Evolutionary conservation across 2,113 vertebrate genomes (phyloP).

Genomic region (Megaceryle maxima): DNA sequence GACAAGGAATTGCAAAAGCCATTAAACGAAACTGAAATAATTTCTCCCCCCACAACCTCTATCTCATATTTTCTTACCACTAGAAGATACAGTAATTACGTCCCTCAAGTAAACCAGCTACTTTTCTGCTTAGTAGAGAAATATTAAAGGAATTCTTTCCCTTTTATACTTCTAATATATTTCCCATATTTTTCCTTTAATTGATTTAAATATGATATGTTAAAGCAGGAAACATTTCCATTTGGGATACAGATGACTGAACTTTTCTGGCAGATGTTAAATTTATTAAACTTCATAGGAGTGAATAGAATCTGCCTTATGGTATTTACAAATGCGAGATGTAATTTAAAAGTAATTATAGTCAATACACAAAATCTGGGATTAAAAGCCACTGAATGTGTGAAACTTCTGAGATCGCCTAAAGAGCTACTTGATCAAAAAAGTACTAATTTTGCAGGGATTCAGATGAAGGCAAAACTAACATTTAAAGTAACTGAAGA

Average conservation of each 20-base stretch:
- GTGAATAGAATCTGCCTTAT: not conserved
- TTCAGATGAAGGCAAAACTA: not conserved
- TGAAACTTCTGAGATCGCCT: slow-evolving; percentile 26
- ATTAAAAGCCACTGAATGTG: slow-evolving; percentile 11
- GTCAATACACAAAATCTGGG: not conserved
- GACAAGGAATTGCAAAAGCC: not conserved
- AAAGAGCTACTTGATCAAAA: slow-evolving; percentile 34
- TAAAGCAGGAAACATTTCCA: not conserved
- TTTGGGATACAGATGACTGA: not conserved
- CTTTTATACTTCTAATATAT: not conserved
- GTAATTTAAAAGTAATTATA: slow-evolving; percentile 24
- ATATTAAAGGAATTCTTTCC: not conserved
- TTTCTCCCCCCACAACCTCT: not conserved
- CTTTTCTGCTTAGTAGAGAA: not conserved
- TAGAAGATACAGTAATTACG: not conserved
- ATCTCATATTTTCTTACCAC: not conserved
- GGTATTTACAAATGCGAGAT: slow-evolving; percentile 23
- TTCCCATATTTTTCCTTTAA: not conserved
- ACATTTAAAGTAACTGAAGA: not conserved
- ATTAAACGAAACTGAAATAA: not conserved
- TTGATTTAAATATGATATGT: not conserved
- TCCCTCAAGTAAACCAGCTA: not conserved
- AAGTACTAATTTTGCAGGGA: slow-evolving; percentile 22
- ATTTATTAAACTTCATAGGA: slow-evolving; percentile 8
- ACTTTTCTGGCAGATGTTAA: slow-evolving; percentile 15